A percentile compares a stretch with the other conserved stretches of the same genome.
Conservation (phyloP, 2,113 vertebrate species). For the Alaudala cheleensis region DNA sequence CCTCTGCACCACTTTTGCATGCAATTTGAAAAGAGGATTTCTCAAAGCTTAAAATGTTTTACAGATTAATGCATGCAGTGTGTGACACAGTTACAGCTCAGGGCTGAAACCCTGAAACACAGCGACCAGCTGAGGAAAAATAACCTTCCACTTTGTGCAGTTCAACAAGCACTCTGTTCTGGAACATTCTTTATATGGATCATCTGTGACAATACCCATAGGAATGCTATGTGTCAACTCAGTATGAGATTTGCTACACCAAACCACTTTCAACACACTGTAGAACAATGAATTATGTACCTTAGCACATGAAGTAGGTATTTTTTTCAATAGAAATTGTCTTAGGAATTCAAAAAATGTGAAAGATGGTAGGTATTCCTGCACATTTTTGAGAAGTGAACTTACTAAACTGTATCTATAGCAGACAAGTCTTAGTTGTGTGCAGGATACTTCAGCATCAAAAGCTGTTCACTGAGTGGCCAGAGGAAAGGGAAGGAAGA, state of each 20-base stretch:
- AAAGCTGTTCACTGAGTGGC: background rate
- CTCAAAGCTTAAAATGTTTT: constrained; percentile 17
- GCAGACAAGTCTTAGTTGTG: background rate
- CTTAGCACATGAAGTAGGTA: background rate
- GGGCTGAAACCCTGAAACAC: background rate
- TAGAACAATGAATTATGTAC: background rate
- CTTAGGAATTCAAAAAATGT: background rate
- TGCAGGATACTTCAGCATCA: background rate
- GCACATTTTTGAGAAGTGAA: background rate
- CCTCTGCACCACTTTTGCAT: background rate
- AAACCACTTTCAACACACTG: background rate
- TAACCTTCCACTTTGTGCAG: background rate
- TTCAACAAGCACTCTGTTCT: background rate
- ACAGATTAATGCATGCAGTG: background rate
- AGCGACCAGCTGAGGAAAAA: background rate
- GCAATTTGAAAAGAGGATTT: constrained; percentile 27
- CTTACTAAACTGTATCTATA: background rate
- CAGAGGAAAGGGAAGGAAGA: background rate
- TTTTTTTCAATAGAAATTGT: background rate
- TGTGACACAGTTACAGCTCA: background rate
- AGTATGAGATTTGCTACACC: background rate
- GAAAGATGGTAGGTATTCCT: background rate
- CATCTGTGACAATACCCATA: background rate
- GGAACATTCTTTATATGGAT: background rate
- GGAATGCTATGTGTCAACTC: background rate